A percentile compares a stretch with the other conserved stretches of the same genome.
phyloP scores from a whole-genome alignment of 2,113 vertebrate genomes.

The Rana temporaria region DNA sequence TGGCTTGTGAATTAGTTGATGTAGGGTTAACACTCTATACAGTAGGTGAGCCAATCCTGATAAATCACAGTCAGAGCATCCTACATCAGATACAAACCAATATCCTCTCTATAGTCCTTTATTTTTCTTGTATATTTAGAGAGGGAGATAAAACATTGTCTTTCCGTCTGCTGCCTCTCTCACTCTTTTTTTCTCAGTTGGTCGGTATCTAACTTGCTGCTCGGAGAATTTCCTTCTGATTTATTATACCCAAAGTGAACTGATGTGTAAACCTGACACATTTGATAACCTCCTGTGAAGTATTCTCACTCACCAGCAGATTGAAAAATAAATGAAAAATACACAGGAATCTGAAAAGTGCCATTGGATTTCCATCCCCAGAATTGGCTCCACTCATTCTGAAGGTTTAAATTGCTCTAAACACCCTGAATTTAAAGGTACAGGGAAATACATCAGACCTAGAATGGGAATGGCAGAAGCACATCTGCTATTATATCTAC shows the following conservation, averaged over 20 bases:
- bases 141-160: slow-evolving; percentile 40
- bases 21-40: too few species aligned
- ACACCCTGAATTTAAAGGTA: slow-evolving; percentile 47
- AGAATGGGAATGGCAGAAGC: neutral
- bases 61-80: neutral
- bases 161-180: slow-evolving; percentile 28
- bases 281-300: slow-evolving; percentile 59
- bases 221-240: slow-evolving; percentile 57
- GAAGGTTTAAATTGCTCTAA: slow-evolving; percentile 51
- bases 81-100: neutral
- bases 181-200: slow-evolving; percentile 22
- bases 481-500: slow-evolving; percentile 14
- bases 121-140: slow-evolving; percentile 40
- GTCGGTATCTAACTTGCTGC: slow-evolving; percentile 53
- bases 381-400: slow-evolving; percentile 56
- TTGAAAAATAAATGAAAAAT: slow-evolving; percentile 59
- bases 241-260: slow-evolving; percentile 58
- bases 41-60: neutral
- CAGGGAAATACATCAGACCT: slow-evolving; percentile 2
- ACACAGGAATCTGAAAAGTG: slow-evolving; percentile 57
- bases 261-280: slow-evolving; percentile 57
- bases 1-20: too few species aligned
- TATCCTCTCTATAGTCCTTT: slow-evolving; percentile 5
- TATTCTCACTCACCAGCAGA: slow-evolving; percentile 58
- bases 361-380: slow-evolving; percentile 50